Evolutionary conservation across 2,113 vertebrate species (phyloP), one percentile per base, ranked within the genome.

Genomic region (Crotalus horridus): DNA sequence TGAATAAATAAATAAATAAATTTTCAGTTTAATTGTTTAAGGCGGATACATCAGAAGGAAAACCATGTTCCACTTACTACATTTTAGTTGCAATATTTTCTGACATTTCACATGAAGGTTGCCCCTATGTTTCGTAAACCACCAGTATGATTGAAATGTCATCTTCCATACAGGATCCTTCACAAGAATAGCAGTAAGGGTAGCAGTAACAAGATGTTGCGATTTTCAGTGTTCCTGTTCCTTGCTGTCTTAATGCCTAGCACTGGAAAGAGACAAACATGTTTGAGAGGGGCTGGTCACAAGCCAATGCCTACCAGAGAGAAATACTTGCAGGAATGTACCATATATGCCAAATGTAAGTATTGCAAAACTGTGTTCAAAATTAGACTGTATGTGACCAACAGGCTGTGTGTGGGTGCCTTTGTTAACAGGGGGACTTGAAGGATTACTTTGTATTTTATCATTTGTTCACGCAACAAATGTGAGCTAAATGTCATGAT

Each of bases 261-360:
- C 81, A 96, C 95, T 88, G 81, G 93, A 94, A 85, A 89, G 89
- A 85, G 94, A 0, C 58, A 69, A 53, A 23, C 10, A 59, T 98
- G 97, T 92, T 96, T 98, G 92, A 21, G 94, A 85, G 96, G 97
- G 17, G 87, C 4, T 15, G 94, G 94, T 90, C 97, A 98, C 94
- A 98, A 97, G 92, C 43, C 1, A 3, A 87, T 92, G 58, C 97
- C 97, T 39, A 95, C 96, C 86, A 93, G 89, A 43, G 97, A 98
- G 88, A 90, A 94, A 29, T 15, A 94, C 6, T 94, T 97, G 95
- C 94, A 87, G 3, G 97, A 96, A 92, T 98, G 97, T 54, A 90
- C 93, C 26, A 89, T 97, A 15, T 98, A 98, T 85, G 96, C 96
- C 24, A 88, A 97, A 95, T 96, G 97, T 98, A 97, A 97, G 97